These are phyloP conservation scores for Athene cunicularia DNA, from an alignment of 2,113 vertebrate genomes.

Conservation along the genomic window DNA sequence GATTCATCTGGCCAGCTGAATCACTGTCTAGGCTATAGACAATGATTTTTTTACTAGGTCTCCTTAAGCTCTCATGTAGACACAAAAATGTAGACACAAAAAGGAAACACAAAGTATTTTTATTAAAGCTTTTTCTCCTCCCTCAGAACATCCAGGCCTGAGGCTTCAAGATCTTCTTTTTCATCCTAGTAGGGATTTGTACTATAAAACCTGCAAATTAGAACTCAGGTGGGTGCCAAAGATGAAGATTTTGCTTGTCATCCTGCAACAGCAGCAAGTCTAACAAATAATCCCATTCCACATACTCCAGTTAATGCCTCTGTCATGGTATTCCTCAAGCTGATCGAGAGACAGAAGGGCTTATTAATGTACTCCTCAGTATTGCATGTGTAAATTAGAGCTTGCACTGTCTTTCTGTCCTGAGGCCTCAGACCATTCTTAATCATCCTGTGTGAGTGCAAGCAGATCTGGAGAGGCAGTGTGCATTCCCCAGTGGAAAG, in stretches of 20 bases:
- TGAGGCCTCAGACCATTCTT: background rate
- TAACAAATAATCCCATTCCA: slow-evolving; percentile 1
- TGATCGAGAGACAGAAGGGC: background rate
- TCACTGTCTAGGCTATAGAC: background rate
- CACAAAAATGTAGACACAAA: no score
- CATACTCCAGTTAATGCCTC: background rate
- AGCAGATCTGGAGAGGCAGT: background rate
- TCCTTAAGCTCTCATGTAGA: background rate
- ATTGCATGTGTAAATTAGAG: background rate
- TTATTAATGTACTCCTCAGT: background rate
- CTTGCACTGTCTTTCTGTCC: background rate
- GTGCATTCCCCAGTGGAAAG: background rate
- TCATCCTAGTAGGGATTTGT: background rate
- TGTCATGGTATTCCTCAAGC: background rate
- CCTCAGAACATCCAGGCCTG: background rate
- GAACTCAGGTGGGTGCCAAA: background rate
- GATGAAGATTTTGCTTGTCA: background rate
- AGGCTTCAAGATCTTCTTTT: background rate
- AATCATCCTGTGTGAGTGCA: background rate
- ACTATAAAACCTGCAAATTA: background rate
- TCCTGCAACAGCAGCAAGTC: background rate
- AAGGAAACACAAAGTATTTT: background rate
- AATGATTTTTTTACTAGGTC: background rate
- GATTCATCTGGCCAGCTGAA: background rate
- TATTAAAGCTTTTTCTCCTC: background rate